Evolutionary conservation across 2,888 invertebrate genomes (phyloP).

Genomic region (Stramonita haemastoma): DNA sequence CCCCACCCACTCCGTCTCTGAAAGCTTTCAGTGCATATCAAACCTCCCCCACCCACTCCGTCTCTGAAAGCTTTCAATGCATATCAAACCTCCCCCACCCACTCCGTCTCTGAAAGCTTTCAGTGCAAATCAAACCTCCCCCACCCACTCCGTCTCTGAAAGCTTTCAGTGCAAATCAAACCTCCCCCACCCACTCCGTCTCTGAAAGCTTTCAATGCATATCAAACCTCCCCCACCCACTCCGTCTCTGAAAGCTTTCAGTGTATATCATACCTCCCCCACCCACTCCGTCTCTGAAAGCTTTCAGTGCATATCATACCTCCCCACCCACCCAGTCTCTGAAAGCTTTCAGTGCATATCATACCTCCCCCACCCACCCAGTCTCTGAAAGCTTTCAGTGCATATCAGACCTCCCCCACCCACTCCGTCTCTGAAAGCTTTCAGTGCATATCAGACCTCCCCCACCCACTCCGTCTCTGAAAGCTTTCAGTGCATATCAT

Average conservation of each 20-base stretch:
- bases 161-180: not conserved
- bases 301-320: too few species aligned
- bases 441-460: not conserved
- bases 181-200: not conserved
- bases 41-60: not conserved
- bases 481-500: conserved; percentile 1
- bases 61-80: not conserved
- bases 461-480: too few species aligned
- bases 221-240: not conserved
- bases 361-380: too few species aligned
- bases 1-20: not conserved
- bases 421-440: not conserved
- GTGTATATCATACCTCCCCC: not conserved
- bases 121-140: not conserved
- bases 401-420: not conserved
- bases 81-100: not conserved
- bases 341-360: too few species aligned
- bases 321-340: not conserved
- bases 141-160: not conserved
- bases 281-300: too few species aligned
- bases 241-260: not conserved
- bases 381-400: too few species aligned
- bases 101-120: not conserved
- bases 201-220: conserved; percentile 7
- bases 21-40: conserved; percentile 3